Evolutionary conservation across 2,113 vertebrate species (phyloP).

Genomic region (Gobius niger): DNA sequence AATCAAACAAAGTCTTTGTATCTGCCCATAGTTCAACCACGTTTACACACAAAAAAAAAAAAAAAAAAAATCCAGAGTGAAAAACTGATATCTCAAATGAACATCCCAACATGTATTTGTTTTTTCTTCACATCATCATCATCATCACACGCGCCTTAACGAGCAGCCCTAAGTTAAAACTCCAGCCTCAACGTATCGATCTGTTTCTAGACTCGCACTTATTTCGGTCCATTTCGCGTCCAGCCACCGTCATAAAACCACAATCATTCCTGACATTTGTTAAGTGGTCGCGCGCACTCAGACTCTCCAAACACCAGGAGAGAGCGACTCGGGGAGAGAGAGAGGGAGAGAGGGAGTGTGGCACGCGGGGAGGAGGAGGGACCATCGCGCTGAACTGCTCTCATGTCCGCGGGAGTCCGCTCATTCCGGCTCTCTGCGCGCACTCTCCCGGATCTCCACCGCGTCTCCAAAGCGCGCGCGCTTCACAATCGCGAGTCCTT

Average conservation of each 20-base stretch:
- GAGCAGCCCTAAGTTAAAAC: too few species aligned
- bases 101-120: too few species aligned
- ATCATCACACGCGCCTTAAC: too few species aligned
- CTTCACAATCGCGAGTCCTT: neutral
- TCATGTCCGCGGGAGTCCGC: neutral
- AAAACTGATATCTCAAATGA: too few species aligned
- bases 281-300: neutral
- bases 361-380: conserved; percentile 1
- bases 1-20: too few species aligned
- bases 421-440: neutral
- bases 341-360: neutral
- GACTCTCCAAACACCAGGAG: too few species aligned
- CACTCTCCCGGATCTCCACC: neutral
- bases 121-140: too few species aligned
- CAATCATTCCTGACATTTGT: conserved; percentile 12
- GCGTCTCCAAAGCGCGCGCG: neutral
- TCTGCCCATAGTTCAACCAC: too few species aligned
- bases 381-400: neutral
- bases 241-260: conserved; percentile 2
- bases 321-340: neutral
- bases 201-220: neutral
- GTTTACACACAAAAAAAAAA: too few species aligned
- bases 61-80: too few species aligned
- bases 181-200: too few species aligned
- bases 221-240: neutral